Evolutionary conservation across 2,797 vertebrate species (phyloP).

Genomic region (Buceros bicornis): DNA sequence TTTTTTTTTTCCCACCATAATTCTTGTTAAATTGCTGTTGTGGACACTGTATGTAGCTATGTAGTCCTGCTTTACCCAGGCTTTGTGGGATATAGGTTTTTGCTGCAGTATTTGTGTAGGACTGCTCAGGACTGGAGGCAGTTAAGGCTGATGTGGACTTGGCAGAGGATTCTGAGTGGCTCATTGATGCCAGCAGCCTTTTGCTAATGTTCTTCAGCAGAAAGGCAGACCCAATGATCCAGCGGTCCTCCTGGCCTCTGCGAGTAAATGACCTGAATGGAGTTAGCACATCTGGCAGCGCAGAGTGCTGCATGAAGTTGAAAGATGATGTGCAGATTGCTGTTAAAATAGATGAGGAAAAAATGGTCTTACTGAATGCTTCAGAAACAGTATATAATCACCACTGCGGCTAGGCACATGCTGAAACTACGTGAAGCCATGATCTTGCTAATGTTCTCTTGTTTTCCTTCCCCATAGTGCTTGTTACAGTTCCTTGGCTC

Average conservation of each 20-base stretch:
- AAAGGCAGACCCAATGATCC: slow-evolving; percentile 64
- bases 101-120: neutral
- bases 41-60: neutral
- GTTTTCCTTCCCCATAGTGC: neutral
- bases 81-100: neutral
- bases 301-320: neutral
- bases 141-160: slow-evolving; percentile 59
- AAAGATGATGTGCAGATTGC: slow-evolving; percentile 29
- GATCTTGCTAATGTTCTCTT: slow-evolving; percentile 18
- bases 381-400: slow-evolving; percentile 4
- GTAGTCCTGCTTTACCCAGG: neutral
- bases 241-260: slow-evolving; percentile 50
- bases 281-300: slow-evolving; percentile 58
- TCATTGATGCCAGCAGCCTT: slow-evolving; percentile 46
- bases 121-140: neutral
- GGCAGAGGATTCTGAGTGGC: slow-evolving; percentile 37
- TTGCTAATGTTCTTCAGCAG: slow-evolving; percentile 47
- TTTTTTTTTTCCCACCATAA: neutral
- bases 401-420: neutral
- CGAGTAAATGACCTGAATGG: slow-evolving; percentile 30
- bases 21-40: neutral
- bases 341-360: slow-evolving; percentile 26
- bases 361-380: neutral
- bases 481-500: neutral
- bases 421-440: neutral